Percentiles rank a stretch among this genome's conserved stretches.
Evolutionary conservation across 1,140 invertebrate genomes (phyloP).

Genomic region (Drosophila eugracilis): DNA sequence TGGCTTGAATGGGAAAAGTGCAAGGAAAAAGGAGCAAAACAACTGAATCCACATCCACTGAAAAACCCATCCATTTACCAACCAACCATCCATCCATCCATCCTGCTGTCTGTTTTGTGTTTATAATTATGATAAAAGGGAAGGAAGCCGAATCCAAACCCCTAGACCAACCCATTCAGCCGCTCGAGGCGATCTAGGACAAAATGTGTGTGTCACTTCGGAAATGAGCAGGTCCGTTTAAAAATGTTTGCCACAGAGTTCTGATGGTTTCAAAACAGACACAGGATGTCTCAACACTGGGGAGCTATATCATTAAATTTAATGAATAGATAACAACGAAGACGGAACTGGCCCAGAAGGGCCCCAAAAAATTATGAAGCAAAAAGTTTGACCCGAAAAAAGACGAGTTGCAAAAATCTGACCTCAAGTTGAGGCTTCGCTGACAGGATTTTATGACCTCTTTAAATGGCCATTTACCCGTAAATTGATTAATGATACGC

Average conservation of each 20-base stretch:
- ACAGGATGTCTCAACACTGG: constrained; percentile 27
- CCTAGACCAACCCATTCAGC: constrained; percentile 25
- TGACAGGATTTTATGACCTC: constrained; percentile 49
- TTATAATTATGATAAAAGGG: constrained; percentile 77
- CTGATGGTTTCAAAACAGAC: constrained; percentile 46
- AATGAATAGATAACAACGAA: constrained; percentile 65
- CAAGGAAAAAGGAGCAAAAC: constrained; percentile 9
- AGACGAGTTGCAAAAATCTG: constrained; percentile 11
- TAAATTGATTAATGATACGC: constrained; percentile 55
- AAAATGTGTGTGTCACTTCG: constrained; percentile 74
- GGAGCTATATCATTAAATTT: constrained; percentile 66
- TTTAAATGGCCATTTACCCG: constrained; percentile 37
- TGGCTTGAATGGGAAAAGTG: constrained; percentile 29
- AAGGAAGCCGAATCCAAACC: neutral
- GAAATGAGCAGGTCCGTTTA: constrained; percentile 66
- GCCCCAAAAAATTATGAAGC: constrained; percentile 4
- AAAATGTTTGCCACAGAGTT: constrained; percentile 43
- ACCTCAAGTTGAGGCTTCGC: constrained; percentile 20
- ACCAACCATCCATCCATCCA: constrained; percentile 23
- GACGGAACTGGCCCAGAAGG: constrained; percentile 15
- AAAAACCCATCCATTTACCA: constrained; percentile 33
- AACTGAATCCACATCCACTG: neutral
- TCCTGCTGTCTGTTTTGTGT: constrained; percentile 33
- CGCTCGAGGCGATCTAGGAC: constrained; percentile 37
- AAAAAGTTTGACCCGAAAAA: constrained; percentile 18